Base-by-base conservation (phyloP, 2,113 vertebrate species). In the Austrofundulus limnaeus region DNA sequence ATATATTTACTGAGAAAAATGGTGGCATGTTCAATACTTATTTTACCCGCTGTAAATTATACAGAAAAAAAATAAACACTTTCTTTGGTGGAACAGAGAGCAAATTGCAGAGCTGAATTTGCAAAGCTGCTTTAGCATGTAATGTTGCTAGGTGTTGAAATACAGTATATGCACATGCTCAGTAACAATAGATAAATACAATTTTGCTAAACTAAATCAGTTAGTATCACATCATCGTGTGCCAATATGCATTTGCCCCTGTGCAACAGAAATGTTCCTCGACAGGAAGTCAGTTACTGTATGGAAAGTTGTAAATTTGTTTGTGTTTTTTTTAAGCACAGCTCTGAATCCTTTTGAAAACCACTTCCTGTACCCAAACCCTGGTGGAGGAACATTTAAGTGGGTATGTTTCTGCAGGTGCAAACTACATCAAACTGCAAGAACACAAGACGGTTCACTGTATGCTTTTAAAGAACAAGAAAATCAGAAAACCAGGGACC, bases 321-420 rank as follows among this genome's bases (percentile, higher is more conserved):
- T n/a, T n/a, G n/a, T n/a, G n/a, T n/a, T n/a, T n/a, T n/a, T 67
- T 63, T 20, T 73, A 68, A 64, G 62, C 13, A 55, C 64, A 66
- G 7, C 43, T 66, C 37, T 60, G n/a, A 52, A 64, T 62, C 45
- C 51, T 70, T 70, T 48, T 10, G 10, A 34, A 37, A 9, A 60
- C 86, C 88, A 86, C 87, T 81, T 91, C 90, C 90, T 90, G 77
- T 61, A 11, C 47, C 38, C 23, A 3, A 12, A 50, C 3, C 14
- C 9, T 23, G 21, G 24, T 9, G 25, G 17, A 46, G 46, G 20
- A 21, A 24, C 38, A 70, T 20, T 13, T 52, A 25, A 66, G 55
- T 61, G 47, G 61, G 66, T 73, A 49, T 52, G 20, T 46, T 24
- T 38, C 28, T 70, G 63, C 62, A 72, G 70, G 37, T 85, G 81